These are phyloP conservation scores for Grapholita molesta DNA, from an alignment of 1,140 invertebrate species.

Conservation along the genomic window DNA sequence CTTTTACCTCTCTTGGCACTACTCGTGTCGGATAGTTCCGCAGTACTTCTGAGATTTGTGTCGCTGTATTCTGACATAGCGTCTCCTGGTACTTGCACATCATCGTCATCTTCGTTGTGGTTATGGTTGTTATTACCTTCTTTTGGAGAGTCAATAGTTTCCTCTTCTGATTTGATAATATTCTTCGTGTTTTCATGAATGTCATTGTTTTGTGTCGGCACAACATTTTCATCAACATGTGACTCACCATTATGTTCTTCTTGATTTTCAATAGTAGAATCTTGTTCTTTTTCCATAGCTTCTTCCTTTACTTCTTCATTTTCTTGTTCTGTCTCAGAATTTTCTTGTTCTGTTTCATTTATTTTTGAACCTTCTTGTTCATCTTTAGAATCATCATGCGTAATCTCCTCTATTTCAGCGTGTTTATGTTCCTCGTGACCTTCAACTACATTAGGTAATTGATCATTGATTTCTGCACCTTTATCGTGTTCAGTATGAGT, in stretches of 20 bases:
- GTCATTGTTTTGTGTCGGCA: conserved; percentile 25
- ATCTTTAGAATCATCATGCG: neutral
- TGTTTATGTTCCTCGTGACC: conserved; percentile 23
- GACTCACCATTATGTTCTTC: conserved; percentile 27
- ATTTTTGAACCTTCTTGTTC: neutral
- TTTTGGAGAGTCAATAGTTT: conserved; percentile 32
- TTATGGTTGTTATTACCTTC: conserved; percentile 59
- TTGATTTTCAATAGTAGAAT: conserved; percentile 22
- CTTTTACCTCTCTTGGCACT: conserved; percentile 63
- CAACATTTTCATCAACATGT: conserved; percentile 22
- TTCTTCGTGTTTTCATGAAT: conserved; percentile 19
- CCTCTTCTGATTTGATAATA: conserved; percentile 29
- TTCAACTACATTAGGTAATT: conserved; percentile 18
- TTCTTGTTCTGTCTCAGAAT: conserved; percentile 22
- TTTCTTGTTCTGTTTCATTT: conserved; percentile 14
- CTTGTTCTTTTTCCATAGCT: conserved; percentile 19
- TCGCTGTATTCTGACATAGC: conserved; percentile 67
- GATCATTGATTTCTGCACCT: conserved; percentile 26
- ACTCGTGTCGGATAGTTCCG: conserved; percentile 57
- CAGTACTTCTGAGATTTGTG: conserved; percentile 52
- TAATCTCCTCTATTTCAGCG: neutral
- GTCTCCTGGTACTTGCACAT: conserved; percentile 67
- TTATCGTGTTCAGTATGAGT: conserved; percentile 26
- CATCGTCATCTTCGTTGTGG: conserved; percentile 67
- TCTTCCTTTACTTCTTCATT: conserved; percentile 16